These are phyloP conservation scores for Colinus virginianus DNA, from an alignment of 2,113 vertebrate genomes.

Conservation along the genomic window DNA sequence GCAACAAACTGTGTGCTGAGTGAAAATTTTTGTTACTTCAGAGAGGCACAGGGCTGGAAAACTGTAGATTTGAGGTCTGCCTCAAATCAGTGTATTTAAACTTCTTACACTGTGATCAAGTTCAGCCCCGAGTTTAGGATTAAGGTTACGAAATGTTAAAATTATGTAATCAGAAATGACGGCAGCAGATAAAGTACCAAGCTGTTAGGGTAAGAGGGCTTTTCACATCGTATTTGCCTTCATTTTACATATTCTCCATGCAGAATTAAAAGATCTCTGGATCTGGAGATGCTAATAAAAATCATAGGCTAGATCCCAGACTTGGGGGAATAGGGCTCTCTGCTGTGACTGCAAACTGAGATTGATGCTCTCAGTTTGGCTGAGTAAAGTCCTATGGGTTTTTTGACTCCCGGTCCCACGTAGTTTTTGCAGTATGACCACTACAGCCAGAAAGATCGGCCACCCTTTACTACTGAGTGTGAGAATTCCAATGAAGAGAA, in stretches of 20 bases:
- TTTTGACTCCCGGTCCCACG: background rate
- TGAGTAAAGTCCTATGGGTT: accelerated
- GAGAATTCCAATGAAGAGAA: background rate
- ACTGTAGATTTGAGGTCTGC: background rate
- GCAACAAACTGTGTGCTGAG: background rate
- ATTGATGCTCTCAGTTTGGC: background rate
- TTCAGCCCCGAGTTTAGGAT: background rate
- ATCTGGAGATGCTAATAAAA: background rate
- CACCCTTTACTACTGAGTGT: accelerated
- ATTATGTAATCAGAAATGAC: background rate
- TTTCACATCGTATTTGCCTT: background rate
- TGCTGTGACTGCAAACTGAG: background rate
- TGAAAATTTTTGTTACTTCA: background rate
- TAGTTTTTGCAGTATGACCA: background rate
- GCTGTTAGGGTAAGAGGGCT: background rate
- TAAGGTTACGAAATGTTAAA: slow-evolving; percentile 9
- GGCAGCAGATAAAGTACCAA: background rate
- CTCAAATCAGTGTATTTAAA: background rate
- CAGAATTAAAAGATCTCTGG: background rate
- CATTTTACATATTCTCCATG: background rate
- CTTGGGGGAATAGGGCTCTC: accelerated
- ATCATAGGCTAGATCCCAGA: background rate
- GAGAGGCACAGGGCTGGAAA: background rate
- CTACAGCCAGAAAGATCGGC: background rate
- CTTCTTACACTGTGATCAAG: background rate